Conservation (phyloP, 2,888 invertebrate species). For the Acrobasis repandana region DNA sequence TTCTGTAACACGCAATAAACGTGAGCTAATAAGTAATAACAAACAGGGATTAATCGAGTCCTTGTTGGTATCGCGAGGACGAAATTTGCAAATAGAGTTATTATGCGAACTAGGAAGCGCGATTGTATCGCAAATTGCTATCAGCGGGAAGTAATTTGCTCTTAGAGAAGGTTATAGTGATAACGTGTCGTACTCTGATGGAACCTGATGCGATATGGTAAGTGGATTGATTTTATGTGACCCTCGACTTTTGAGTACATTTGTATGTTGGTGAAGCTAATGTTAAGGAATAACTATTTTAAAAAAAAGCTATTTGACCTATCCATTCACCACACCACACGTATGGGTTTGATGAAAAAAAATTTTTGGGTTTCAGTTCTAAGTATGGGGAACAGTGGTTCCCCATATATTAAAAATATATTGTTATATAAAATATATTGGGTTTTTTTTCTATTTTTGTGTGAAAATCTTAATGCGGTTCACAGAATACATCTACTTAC, state of each 20-base stretch:
- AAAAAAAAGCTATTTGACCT: too few species aligned
- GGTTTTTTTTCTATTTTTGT: too few species aligned
- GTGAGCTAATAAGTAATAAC: background rate
- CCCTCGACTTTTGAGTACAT: background rate
- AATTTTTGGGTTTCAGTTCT: too few species aligned
- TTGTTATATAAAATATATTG: too few species aligned
- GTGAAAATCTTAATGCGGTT: too few species aligned
- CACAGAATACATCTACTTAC: too few species aligned
- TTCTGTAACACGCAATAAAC: slow-evolving; percentile 2
- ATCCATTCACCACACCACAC: too few species aligned
- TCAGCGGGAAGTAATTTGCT: slow-evolving; percentile 77
- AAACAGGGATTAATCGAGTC: slow-evolving; percentile 20
- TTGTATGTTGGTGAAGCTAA: too few species aligned
- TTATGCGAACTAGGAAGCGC: slow-evolving; percentile 38
- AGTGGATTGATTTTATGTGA: background rate
- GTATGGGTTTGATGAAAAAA: too few species aligned
- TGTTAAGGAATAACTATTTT: too few species aligned
- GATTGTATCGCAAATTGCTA: slow-evolving; percentile 50
- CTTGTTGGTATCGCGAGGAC: slow-evolving; percentile 19
- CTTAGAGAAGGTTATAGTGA: slow-evolving; percentile 73
- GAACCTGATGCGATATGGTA: slow-evolving; percentile 30
- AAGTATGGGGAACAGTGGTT: too few species aligned
- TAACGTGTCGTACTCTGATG: slow-evolving; percentile 52
- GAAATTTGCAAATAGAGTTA: slow-evolving; percentile 23
- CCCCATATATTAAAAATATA: too few species aligned